Evolutionary conservation across 37 sponge, comb jelly and placozoan genomes (phyloP), one percentile per base, ranked within the genome.

Genomic region (Bolinopsis microptera): DNA sequence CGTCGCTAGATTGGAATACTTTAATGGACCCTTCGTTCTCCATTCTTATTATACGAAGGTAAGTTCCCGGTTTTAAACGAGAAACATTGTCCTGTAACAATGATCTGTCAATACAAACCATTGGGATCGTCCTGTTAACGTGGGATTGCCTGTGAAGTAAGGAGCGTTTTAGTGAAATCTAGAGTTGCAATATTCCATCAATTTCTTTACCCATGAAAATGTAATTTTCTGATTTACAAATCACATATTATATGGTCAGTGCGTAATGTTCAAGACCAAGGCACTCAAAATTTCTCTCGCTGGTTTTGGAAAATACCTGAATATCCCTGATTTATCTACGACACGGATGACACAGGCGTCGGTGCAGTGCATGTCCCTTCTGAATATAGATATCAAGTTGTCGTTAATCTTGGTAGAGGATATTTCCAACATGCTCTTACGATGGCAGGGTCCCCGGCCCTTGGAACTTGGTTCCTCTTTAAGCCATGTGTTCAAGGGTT

Each of bases 281-380:
- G n/a, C n/a, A n/a, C n/a, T n/a, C n/a, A n/a, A n/a, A n/a, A n/a
- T n/a, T n/a, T n/a, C n/a, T n/a, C n/a, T n/a, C n/a, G n/a, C n/a
- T n/a, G n/a, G n/a, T n/a, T n/a, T n/a, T n/a, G n/a, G n/a, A n/a
- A n/a, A n/a, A n/a, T 86, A 86, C 90, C 90, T 38, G 35, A 18
- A 86, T 24, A 86, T 38, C n/a, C 90, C 90, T n/a, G 90, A 86
- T n/a, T 21, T 86, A 26, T 86, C 90, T 3, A 28, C 16, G 48
- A 86, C 90, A 28, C 90, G 90, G 25, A 86, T 86, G 26, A 86
- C 30, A 34, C 90, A 86, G 8, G 90, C 90, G 31, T 86, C 90
- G 13, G 90, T 86, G 36, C 90, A 86, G 90, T 86, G 90, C 90
- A 86, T 86, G 40, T 34, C 90, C 30, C 90, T 38, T 40, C 90